Percentiles rank a stretch among this genome's conserved stretches.
Conservation (phyloP, 2,113 vertebrate genomes). For the Oreotrochilus melanogaster region DNA sequence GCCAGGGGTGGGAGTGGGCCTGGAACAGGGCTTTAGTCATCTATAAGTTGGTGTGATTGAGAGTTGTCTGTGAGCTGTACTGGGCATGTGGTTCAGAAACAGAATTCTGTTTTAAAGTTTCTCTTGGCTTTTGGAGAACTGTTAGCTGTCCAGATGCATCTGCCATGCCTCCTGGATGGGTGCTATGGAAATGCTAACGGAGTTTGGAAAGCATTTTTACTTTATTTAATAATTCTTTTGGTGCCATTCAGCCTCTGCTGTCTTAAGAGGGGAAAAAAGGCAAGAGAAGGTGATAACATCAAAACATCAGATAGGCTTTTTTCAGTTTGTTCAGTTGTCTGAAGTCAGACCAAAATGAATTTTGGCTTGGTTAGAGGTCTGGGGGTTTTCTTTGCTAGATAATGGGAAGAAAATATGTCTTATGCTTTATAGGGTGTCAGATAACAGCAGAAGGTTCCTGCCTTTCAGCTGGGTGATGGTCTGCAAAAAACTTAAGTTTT, state of each 20-base stretch:
- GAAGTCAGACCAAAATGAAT: not conserved
- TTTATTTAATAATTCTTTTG: not conserved
- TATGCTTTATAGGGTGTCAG: not conserved
- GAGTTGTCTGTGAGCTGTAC: not conserved
- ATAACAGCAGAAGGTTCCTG: not conserved
- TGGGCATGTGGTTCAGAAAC: not conserved
- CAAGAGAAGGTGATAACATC: not conserved
- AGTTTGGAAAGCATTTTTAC: not conserved
- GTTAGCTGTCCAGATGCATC: not conserved
- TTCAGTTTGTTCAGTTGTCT: not conserved
- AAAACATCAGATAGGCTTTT: not conserved
- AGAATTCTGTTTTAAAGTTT: not conserved
- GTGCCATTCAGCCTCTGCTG: not conserved
- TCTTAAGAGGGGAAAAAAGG: not conserved
- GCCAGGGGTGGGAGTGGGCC: too few species aligned
- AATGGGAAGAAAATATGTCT: not conserved
- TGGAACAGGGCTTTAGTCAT: not conserved
- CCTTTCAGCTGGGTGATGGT: fast-evolving
- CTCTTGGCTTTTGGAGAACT: not conserved
- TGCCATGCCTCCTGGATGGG: not conserved
- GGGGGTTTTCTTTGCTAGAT: not conserved
- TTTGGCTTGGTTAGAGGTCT: not conserved
- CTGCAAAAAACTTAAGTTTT: not conserved
- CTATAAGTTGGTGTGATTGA: not conserved
- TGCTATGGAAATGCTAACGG: not conserved